Percentiles rank a stretch among this genome's conserved stretches.
Conservation (phyloP, 2,113 vertebrate genomes). For the Callocephalon fimbriatum region DNA sequence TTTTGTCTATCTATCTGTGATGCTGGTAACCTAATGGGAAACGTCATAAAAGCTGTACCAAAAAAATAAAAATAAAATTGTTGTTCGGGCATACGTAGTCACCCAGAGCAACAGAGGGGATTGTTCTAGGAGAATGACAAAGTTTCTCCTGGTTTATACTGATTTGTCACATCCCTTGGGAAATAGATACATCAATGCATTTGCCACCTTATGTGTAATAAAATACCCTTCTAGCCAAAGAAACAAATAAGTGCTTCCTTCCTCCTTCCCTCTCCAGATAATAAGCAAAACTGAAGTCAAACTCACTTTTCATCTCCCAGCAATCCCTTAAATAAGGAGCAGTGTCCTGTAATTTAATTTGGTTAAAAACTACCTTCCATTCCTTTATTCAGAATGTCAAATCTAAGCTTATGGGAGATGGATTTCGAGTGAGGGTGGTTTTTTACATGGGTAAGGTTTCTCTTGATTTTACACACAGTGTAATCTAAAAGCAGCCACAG, state of each 20-base stretch:
- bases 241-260: slow-evolving; percentile 10
- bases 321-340: not conserved
- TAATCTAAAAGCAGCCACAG: not conserved
- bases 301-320: not conserved
- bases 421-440: fast-evolving
- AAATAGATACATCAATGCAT: slow-evolving; percentile 58
- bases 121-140: slow-evolving; percentile 53
- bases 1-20: not conserved
- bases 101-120: slow-evolving; percentile 34
- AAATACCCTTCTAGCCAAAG: slow-evolving; percentile 29
- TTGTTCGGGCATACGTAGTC: not conserved
- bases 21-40: slow-evolving; percentile 19
- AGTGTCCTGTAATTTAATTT: not conserved
- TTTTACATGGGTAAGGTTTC: not conserved
- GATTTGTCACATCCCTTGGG: slow-evolving; percentile 56
- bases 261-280: not conserved
- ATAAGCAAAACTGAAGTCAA: slow-evolving; percentile 13
- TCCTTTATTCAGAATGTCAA: not conserved
- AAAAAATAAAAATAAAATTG: not conserved
- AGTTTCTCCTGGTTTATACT: slow-evolving; percentile 37
- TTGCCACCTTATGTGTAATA: slow-evolving; percentile 35
- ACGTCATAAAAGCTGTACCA: not conserved
- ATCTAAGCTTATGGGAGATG: not conserved
- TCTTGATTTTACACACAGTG: not conserved
- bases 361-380: not conserved